These are phyloP conservation scores for Baryphthengus martii DNA, from an alignment of 2,113 vertebrate species.

Conservation along the genomic window DNA sequence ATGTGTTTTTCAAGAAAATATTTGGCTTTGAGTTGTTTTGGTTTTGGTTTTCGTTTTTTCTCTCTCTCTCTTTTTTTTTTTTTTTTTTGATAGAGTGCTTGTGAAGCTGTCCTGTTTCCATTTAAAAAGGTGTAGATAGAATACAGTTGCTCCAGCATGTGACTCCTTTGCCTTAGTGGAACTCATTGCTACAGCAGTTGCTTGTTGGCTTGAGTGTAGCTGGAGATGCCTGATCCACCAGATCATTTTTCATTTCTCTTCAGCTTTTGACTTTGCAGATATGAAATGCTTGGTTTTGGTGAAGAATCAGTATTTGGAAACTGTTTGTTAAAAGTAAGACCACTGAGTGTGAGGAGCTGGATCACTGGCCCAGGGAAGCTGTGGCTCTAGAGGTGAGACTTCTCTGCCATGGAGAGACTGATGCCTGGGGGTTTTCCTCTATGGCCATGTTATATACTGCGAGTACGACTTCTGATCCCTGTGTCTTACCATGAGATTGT, in stretches of 20 bases:
- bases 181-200: neutral
- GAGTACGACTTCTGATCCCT: neutral
- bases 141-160: neutral
- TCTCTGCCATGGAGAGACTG: neutral
- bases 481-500: neutral
- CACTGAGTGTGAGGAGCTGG: neutral
- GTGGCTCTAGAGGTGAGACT: neutral
- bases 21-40: neutral
- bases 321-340: neutral
- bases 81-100: neutral
- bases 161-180: neutral
- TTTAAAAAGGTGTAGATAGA: neutral
- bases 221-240: neutral
- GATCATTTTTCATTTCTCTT: neutral
- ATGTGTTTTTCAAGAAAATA: neutral
- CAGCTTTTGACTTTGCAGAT: neutral
- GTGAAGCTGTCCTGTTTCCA: neutral
- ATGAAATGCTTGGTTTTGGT: neutral
- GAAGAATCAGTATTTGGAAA: neutral
- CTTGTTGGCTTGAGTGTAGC: neutral
- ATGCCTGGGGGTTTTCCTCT: neutral
- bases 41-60: neutral
- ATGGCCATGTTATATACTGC: neutral
- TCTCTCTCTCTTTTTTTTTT: too few species aligned
- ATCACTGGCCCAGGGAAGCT: neutral